Evolutionary conservation across 2,797 vertebrate species (phyloP), one percentile per base, ranked within the genome.

Genomic region (Megaceryle alcyon): DNA sequence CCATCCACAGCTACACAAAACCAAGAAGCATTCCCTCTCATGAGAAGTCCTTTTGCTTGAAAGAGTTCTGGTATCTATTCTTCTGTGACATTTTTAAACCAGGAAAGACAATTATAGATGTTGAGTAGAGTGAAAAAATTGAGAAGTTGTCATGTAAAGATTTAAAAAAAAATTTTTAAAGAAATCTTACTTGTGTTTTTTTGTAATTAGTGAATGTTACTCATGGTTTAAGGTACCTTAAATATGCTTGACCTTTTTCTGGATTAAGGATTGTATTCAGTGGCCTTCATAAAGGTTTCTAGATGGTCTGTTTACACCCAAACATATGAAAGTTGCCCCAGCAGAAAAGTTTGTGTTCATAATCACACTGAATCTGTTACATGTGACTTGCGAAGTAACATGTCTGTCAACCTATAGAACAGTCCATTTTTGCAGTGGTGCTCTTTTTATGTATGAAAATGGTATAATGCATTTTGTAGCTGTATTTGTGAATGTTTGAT

Each of bases 21-120:
- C 5, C 1, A 39, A 68, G 19, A 53, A 90, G n/a, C 37, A 1
- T 0, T 48, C 2, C 1, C 69, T 77, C 54, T 59, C 12, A 56
- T 46, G 31, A 37, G 16, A 82, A 61, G 8, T 35, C 6, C 8
- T 72, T 77, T 31, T 70, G 3, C 18, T 68, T 64, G 19, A 9
- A 31, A 12, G 31, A 51, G 9, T 75, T 91, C 25, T 44, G 15
- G 4, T 66, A 64, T 31, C 20, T 54, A 25, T 66, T 65, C 26
- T 72, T 72, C 33, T 82, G 15, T 72, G 19, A 16, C 29, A 9
- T 3, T 44, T 71, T 83, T 64, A 64, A 86, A 49, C 25, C 3
- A 35, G 11, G 13, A 26, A 17, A 39, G 12, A 31, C 21, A 60
- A n/a, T 12, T 75, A 25, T 35, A 85, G 23, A 12, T 9, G 35